Evolutionary conservation across 2,888 invertebrate species (phyloP), one percentile per base, ranked within the genome.

Genomic region (Drosophila neotestacea): DNA sequence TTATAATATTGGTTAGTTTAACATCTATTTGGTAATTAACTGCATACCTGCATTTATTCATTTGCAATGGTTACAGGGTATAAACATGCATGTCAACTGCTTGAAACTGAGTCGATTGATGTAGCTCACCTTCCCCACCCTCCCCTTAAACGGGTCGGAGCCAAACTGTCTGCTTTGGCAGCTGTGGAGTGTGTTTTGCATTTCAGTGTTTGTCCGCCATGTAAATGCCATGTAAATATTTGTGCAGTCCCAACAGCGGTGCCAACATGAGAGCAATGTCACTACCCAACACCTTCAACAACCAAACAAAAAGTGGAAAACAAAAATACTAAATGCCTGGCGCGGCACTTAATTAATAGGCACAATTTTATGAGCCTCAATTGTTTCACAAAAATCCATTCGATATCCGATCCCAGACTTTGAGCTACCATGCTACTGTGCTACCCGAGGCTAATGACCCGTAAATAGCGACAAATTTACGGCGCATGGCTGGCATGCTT

Each of bases 191-290:
- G 72, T 69, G 72, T 69, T 79, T 77, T 74, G 86, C 79, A 78
- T 78, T 78, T 68, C 66, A 51, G 36, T 60, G 61, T 71, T 75
- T 75, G 76, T 55, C 34, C 58, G 32, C 52, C 73, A 65, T 67
- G 77, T 66, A 73, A 83, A 84, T 76, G 63, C 61, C 58, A 73
- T 76, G 77, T 73, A 80, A 84, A 84, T 83, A 79, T 80, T 80
- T 83, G 59, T 47, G 64, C 58, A 66, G 60, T 52, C 54, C 52
- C 63, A 58, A 69, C 66, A 66, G 6, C 60, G 47, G 50, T 39
- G 10, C 59, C 22, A 48, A 36, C 52, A 60, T 16, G n/a, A 36
- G 30, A 30, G 46, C 46, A 38, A n/a, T 38, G 11, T 52, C 13
- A 41, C 27, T 42, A 22, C 39, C 28, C 44, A 61, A 65, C 59